Evolutionary conservation across 2,797 vertebrate species (phyloP).

Genomic region (Botia kubotai): DNA sequence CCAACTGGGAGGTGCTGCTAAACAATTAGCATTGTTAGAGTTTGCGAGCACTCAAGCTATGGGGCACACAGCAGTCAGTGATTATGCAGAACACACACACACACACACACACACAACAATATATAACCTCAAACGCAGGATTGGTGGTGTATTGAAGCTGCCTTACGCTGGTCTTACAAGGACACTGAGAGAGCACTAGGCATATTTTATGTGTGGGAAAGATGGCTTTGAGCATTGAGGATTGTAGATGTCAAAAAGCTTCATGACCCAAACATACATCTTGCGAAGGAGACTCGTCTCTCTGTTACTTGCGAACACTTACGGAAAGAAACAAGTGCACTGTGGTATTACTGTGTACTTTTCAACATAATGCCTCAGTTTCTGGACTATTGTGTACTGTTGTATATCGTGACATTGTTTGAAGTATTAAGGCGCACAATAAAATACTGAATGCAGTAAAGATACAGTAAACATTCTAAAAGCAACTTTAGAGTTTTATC

Average conservation of each 20-base stretch:
- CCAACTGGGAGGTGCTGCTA: conserved; percentile 47
- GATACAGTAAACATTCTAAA: neutral
- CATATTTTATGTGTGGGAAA: neutral
- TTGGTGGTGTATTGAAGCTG: neutral
- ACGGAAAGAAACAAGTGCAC: too few relatives aligned
- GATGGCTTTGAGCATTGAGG: too few relatives aligned
- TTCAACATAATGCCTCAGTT: too few relatives aligned
- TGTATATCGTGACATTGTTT: too few relatives aligned
- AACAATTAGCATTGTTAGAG: conserved; percentile 49
- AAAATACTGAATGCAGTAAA: neutral
- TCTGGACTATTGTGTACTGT: too few relatives aligned
- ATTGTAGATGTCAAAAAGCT: too few relatives aligned
- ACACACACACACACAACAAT: neutral
- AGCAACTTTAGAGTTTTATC: neutral
- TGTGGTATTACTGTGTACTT: too few relatives aligned
- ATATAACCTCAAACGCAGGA: neutral
- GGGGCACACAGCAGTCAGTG: conserved; percentile 9
- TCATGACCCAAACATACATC: too few relatives aligned
- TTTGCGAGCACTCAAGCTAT: conserved; percentile 30
- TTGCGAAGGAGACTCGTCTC: too few relatives aligned
- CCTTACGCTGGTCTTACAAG: conserved; percentile 11
- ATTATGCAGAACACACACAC: neutral
- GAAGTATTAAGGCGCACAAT: too few relatives aligned
- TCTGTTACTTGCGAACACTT: too few relatives aligned
- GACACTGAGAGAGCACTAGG: neutral